A percentile compares a stretch with the other conserved stretches of the same genome.
Evolutionary conservation across 2,888 invertebrate species (phyloP).

Genomic region (Plagiodera versicolora): DNA sequence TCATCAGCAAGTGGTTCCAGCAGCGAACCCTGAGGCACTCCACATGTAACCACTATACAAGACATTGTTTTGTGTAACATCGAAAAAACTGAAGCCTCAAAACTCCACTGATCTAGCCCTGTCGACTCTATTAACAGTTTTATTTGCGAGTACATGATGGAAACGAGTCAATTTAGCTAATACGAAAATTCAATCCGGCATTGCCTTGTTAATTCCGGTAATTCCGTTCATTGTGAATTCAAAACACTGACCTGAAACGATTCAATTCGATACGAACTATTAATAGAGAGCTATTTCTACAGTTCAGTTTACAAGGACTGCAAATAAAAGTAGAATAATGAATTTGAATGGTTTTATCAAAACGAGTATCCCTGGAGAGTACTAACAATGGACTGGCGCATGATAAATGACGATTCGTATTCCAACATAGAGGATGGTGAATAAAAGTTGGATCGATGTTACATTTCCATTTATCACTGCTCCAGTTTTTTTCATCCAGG

Average conservation of each 20-base stretch:
- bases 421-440: conserved; percentile 8
- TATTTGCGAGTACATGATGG: too few species aligned
- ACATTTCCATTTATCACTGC: conserved; percentile 8
- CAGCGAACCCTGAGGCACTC: too few species aligned
- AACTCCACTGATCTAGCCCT: too few species aligned
- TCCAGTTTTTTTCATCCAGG: background rate
- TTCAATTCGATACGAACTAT: background rate
- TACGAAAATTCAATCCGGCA: background rate
- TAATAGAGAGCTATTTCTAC: conserved; percentile 5
- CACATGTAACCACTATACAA: too few species aligned
- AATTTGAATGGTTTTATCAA: conserved; percentile 10
- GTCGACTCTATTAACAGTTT: background rate
- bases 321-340: conserved; percentile 11
- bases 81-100: too few species aligned
- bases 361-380: conserved; percentile 13
- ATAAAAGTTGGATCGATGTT: conserved; percentile 12
- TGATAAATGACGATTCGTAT: conserved; percentile 11
- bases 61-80: too few species aligned
- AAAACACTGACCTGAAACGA: background rate
- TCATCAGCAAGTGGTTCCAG: too few species aligned
- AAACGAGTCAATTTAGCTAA: background rate
- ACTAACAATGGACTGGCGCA: conserved; percentile 9
- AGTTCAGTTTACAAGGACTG: conserved; percentile 3
- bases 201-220: background rate
- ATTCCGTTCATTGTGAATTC: conserved; percentile 1